Evolutionary conservation across 2,113 vertebrate species (phyloP), one percentile per base, ranked within the genome.

Genomic region (Ginglymostoma cirratum): DNA sequence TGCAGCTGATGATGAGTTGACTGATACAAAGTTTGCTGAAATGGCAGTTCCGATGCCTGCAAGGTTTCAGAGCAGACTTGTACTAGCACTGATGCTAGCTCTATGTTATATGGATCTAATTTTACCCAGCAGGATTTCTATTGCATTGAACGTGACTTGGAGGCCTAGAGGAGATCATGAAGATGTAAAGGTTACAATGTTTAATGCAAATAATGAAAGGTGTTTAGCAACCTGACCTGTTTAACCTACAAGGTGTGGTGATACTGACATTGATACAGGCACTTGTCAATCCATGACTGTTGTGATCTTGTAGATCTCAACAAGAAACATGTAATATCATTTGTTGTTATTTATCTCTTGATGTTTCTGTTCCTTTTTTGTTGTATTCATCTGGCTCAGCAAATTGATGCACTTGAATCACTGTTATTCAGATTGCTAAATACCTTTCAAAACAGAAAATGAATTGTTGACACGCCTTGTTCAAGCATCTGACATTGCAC

Each of bases 181-280:
- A 38, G 89, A 66, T 66, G 61, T 66, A 65, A 93, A 93, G 89
- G 89, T 93, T 93, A 67, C 65, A 93, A 66, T 93, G 38, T 93
- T 93, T 93, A 66, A 93, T 93, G 21, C 34, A 66, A 66, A 67
- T 38, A 7, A 67, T 38, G 61, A 93, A 38, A 67, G 61, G 6
- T 93, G 89, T 67, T 66, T 23, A n/a, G 61, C 61, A 42, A 90
- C 12, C 87, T 61, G 52, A 27, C 83, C 83, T 23, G 17, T 85
- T 45, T 24, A 86, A 55, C 24, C 86, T 34, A 17, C 87, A 90
- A 90, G 52, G 5, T 90, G 15, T 19, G n/a, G 30, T 65, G 27
- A 65, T 92, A 21, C 52, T 34, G 52, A 30, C 6, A 72, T 72
- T 72, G 24, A 89, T 89, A 14, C 14, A 2, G 42, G 7, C 30